Evolutionary conservation across 2,113 vertebrate genomes (phyloP).

Genomic region (Cavia porcellus): DNA sequence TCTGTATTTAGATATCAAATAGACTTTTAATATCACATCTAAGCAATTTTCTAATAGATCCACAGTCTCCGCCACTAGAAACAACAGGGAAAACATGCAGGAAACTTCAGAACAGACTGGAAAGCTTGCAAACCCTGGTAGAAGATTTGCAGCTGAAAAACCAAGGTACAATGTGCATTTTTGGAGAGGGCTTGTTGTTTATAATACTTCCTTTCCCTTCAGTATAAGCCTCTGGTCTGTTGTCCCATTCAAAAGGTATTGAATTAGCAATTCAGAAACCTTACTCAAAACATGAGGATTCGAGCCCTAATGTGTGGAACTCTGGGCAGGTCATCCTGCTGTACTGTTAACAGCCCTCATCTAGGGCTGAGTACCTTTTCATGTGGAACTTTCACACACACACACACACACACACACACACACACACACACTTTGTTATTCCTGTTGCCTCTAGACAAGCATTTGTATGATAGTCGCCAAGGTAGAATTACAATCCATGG

Average conservation of each 20-base stretch:
- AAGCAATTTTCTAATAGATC: slow-evolving; percentile 80
- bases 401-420: not conserved
- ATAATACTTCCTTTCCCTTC: not conserved
- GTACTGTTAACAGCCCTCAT: not conserved
- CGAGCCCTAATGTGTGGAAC: not conserved
- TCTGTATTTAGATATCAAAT: not conserved
- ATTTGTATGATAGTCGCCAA: not conserved
- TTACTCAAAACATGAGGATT: not conserved
- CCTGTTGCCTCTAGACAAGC: not conserved
- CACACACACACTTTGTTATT: not conserved
- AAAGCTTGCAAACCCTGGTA: slow-evolving; percentile 84
- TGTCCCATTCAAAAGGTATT: not conserved
- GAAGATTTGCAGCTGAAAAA: slow-evolving; percentile 85
- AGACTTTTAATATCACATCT: slow-evolving; percentile 71
- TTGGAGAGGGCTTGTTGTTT: not conserved
- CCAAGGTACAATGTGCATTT: slow-evolving; percentile 77
- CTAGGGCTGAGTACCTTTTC: not conserved
- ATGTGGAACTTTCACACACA: not conserved
- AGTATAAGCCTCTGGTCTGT: not conserved
- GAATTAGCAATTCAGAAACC: slow-evolving; percentile 40
- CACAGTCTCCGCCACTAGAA: slow-evolving; percentile 82
- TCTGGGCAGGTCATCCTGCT: not conserved
- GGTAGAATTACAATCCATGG: not conserved
- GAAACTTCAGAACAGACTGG: slow-evolving; percentile 85
- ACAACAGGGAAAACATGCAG: slow-evolving; percentile 71